A percentile compares a stretch with the other conserved stretches of the same genome.
phyloP scores from a whole-genome alignment of 1,140 invertebrate genomes.

The Ceratosolen solmsi region DNA sequence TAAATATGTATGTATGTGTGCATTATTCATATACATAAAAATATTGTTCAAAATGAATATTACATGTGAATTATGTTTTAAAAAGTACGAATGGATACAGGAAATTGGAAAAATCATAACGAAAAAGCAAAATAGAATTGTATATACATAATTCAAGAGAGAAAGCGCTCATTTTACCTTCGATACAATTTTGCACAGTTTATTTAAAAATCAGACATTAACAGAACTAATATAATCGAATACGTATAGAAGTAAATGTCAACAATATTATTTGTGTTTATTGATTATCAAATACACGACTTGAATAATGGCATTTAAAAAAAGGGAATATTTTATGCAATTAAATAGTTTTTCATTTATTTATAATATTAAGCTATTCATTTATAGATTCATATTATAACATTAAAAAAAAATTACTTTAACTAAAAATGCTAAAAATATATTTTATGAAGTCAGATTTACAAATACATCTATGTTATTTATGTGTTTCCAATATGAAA shows the following conservation, averaged over 20 bases:
- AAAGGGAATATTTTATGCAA: background rate
- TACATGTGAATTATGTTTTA: background rate
- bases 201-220: conserved; percentile 28
- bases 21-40: background rate
- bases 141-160: conserved; percentile 29
- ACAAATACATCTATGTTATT: too few relatives aligned
- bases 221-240: too few relatives aligned
- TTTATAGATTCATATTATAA: background rate
- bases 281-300: conserved; percentile 16
- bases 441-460: too few relatives aligned
- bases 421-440: too few relatives aligned
- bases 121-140: conserved; percentile 15
- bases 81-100: background rate
- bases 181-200: background rate
- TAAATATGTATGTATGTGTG: background rate
- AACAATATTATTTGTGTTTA: conserved; percentile 11
- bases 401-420: too few relatives aligned
- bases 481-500: too few relatives aligned
- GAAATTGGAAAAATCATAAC: background rate
- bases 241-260: background rate
- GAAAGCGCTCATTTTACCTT: conserved; percentile 8
- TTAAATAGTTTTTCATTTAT: conserved; percentile 5
- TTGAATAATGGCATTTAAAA: background rate
- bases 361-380: background rate
- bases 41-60: background rate